Percentiles rank a stretch among this genome's conserved stretches.
These are phyloP conservation scores for Gavialis gangeticus DNA, from an alignment of 2,113 vertebrate species.

Conservation along the genomic window DNA sequence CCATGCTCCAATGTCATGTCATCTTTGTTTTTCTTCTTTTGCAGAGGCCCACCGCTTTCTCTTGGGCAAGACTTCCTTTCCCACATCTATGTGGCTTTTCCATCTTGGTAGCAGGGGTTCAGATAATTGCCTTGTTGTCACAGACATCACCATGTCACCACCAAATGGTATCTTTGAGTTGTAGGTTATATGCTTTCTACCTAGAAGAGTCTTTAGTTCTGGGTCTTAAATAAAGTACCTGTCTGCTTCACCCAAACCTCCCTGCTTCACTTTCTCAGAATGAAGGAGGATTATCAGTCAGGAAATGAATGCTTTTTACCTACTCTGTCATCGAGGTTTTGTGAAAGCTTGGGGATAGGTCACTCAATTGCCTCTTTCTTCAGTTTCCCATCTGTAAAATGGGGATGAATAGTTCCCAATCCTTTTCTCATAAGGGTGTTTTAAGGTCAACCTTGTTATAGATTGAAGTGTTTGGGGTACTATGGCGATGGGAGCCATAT, in stretches of 20 bases:
- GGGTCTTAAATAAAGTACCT: not conserved
- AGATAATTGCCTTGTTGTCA: not conserved
- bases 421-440: not conserved
- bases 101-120: not conserved
- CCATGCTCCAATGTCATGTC: not conserved
- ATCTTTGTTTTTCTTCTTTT: not conserved
- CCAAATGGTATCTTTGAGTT: not conserved
- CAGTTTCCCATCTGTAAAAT: not conserved
- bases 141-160: not conserved
- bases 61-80: not conserved
- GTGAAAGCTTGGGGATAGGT: not conserved
- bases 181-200: not conserved
- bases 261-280: not conserved
- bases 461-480: not conserved
- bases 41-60: not conserved
- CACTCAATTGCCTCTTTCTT: not conserved
- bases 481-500: not conserved
- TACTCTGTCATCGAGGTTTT: not conserved
- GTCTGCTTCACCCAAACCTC: not conserved
- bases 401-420: not conserved
- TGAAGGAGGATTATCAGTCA: not conserved
- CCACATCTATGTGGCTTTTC: not conserved
- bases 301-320: no score
- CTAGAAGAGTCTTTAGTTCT: not conserved
- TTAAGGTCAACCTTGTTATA: not conserved